phyloP scores from a whole-genome alignment of 2,888 invertebrate genomes.

The Drosophila hamatofila region DNA sequence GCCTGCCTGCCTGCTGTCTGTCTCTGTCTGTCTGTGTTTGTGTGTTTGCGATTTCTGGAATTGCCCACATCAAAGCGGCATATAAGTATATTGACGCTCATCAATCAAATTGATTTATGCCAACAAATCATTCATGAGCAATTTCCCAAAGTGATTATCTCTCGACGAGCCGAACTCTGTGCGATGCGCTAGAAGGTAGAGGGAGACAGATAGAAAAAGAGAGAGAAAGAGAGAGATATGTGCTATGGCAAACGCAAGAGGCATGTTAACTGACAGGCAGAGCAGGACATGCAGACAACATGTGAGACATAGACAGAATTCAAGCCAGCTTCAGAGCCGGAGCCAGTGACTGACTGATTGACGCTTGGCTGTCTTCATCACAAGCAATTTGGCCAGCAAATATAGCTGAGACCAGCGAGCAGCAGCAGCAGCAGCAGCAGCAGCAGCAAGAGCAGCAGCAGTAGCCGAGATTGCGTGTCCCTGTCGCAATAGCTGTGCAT shows the following conservation, averaged over 20 bases:
- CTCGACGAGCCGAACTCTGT: conserved; percentile 59
- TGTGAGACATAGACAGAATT: conserved; percentile 46
- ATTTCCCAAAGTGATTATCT: conserved; percentile 83
- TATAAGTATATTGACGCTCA: conserved; percentile 79
- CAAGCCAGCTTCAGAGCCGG: conserved; percentile 20
- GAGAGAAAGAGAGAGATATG: conserved; percentile 6
- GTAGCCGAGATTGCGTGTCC: conserved; percentile 69
- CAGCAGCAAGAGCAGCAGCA: conserved; percentile 4
- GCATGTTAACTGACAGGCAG: conserved; percentile 75
- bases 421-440: conserved; percentile 10
- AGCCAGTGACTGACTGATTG: conserved; percentile 72
- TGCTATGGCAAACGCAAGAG: conserved; percentile 64
- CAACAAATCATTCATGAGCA: conserved; percentile 82
- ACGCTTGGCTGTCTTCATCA: conserved; percentile 80
- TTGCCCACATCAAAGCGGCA: conserved; percentile 79
- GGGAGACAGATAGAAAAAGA: not conserved
- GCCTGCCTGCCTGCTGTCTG: conserved; percentile 39
- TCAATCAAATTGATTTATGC: conserved; percentile 83
- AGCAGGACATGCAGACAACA: conserved; percentile 39
- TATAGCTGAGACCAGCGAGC: conserved; percentile 33
- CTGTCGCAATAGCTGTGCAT: conserved; percentile 48
- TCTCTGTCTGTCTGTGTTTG: conserved; percentile 30
- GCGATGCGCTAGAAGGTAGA: conserved; percentile 25
- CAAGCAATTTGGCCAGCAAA: conserved; percentile 79
- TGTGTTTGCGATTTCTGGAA: conserved; percentile 56